These are phyloP conservation scores for Vulpes vulpes DNA, from an alignment of 2,113 vertebrate genomes.

Conservation along the genomic window DNA sequence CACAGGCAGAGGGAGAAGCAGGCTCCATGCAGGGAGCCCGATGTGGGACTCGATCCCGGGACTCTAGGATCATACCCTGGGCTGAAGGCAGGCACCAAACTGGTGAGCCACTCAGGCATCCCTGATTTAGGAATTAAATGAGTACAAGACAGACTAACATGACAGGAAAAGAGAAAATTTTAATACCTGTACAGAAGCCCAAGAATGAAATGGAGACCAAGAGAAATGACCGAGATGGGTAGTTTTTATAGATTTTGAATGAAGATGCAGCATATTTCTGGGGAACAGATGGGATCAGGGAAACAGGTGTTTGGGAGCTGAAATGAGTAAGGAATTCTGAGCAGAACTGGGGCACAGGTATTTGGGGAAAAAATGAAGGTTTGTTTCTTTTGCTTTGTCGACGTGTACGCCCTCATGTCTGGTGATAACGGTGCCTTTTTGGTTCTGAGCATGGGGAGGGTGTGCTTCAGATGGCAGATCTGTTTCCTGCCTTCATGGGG, in stretches of 20 bases:
- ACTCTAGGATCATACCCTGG: too few species aligned
- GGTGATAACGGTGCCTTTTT: not conserved
- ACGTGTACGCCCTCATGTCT: not conserved
- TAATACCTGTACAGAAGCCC: not conserved
- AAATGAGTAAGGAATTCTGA: not conserved
- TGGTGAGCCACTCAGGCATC: too few species aligned
- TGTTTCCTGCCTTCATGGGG: not conserved
- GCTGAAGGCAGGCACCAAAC: too few species aligned
- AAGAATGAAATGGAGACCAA: not conserved
- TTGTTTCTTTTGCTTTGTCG: not conserved
- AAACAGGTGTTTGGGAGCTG: not conserved
- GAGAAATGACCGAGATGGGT: not conserved
- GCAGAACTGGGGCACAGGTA: not conserved
- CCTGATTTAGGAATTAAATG: not conserved
- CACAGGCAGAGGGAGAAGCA: too few species aligned
- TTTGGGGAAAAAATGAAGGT: not conserved
- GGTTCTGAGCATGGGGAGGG: not conserved
- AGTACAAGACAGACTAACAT: not conserved
- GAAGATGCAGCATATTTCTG: not conserved
- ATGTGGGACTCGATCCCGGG: too few species aligned
- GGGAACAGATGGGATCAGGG: not conserved
- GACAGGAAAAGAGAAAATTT: not conserved
- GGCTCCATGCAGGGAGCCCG: too few species aligned
- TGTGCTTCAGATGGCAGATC: accelerated
- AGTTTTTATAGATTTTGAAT: not conserved